phyloP scores from a whole-genome alignment of 2,797 vertebrate genomes.

The Peromyscus attwateri region DNA sequence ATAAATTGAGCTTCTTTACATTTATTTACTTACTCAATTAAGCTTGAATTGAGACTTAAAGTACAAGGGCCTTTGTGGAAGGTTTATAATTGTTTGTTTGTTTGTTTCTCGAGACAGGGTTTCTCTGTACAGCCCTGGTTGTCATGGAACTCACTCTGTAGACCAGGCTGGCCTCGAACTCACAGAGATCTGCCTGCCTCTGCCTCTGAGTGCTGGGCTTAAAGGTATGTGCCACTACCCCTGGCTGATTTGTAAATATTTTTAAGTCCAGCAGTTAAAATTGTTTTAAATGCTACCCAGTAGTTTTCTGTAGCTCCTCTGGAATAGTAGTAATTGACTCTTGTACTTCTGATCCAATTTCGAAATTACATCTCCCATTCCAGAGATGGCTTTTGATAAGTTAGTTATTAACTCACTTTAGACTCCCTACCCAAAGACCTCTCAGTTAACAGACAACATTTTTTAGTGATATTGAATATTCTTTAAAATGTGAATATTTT shows the following conservation, averaged over 20 bases:
- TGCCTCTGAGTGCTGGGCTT: background rate
- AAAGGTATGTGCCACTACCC: background rate
- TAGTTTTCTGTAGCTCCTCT: constrained; percentile 54
- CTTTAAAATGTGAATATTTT: constrained; percentile 47
- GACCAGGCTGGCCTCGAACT: background rate
- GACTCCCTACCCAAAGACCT: background rate
- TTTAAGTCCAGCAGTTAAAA: constrained; percentile 53
- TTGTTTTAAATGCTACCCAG: constrained; percentile 22
- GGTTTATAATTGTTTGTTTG: background rate
- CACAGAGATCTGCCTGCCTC: background rate
- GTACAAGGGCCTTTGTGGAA: background rate
- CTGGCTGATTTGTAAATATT: constrained; percentile 50
- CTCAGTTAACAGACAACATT: constrained; percentile 46
- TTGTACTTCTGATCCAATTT: constrained; percentile 34
- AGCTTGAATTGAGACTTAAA: background rate
- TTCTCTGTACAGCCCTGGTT: background rate
- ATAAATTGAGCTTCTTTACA: constrained; percentile 23
- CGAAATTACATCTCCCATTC: constrained; percentile 42
- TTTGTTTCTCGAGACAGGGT: background rate
- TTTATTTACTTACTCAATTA: constrained; percentile 50
- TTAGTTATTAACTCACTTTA: constrained; percentile 43
- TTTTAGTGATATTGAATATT: constrained; percentile 58
- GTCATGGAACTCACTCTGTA: background rate
- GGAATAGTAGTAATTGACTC: constrained; percentile 28
- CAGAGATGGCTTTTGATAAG: constrained; percentile 55